These are phyloP conservation scores for Nautilus pompilius DNA, from an alignment of 1,140 invertebrate genomes.

Conservation along the genomic window DNA sequence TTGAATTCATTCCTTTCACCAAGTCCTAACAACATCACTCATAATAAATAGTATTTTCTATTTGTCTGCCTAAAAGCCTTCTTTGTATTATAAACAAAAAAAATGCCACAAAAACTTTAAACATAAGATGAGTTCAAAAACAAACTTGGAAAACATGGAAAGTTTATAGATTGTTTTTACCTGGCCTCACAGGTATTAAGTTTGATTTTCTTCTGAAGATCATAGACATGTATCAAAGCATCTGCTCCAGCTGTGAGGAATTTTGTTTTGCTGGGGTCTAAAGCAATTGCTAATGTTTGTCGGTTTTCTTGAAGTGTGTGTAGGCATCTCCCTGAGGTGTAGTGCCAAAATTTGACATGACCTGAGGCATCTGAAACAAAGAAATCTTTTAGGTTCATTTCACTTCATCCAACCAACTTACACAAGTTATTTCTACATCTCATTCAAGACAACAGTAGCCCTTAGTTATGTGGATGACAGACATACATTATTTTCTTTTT, in stretches of 20 bases:
- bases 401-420: not conserved
- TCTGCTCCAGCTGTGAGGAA: constrained; percentile 45
- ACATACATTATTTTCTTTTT: not conserved
- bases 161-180: no score
- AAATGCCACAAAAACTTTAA: no score
- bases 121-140: no score
- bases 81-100: no score
- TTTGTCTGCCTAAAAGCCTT: no score
- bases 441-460: not conserved
- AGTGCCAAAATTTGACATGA: constrained; percentile 52
- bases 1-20: no score
- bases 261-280: constrained; percentile 34
- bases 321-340: constrained; percentile 42
- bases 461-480: not conserved
- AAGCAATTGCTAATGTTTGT: constrained; percentile 32
- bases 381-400: not conserved
- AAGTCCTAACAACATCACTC: no score
- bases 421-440: not conserved
- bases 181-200: constrained; percentile 44
- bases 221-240: constrained; percentile 42
- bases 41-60: no score
- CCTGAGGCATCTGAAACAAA: constrained; percentile 51
- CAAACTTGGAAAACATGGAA: no score
- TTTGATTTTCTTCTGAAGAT: constrained; percentile 42
- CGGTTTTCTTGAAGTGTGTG: constrained; percentile 41